A percentile compares a stretch with the other conserved stretches of the same genome.
These are phyloP conservation scores for Leucoraja ocellata DNA, from an alignment of 2,797 vertebrate genomes.

Conservation along the genomic window DNA sequence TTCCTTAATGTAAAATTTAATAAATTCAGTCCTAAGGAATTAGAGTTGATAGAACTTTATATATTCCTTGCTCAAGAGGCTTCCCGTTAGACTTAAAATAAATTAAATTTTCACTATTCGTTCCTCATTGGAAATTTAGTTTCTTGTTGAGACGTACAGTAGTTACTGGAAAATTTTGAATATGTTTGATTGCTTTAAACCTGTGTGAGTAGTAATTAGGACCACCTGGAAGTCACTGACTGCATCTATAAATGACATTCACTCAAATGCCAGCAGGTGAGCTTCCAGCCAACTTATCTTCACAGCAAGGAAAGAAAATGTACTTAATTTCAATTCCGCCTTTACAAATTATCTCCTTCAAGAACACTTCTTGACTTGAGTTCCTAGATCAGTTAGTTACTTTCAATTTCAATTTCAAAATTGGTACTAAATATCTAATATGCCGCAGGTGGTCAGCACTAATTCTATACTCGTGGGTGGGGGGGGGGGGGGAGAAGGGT, in stretches of 20 bases:
- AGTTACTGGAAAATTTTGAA: no score
- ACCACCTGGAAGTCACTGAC: not conserved
- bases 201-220: not conserved
- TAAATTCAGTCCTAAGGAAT: not conserved
- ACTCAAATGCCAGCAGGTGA: not conserved
- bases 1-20: not conserved
- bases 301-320: not conserved
- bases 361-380: not conserved
- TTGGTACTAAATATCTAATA: not conserved
- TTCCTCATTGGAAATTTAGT: constrained; percentile 1
- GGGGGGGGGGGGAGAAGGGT: no score
- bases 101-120: not conserved
- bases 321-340: not conserved
- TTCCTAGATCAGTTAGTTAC: not conserved
- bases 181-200: not conserved
- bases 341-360: not conserved
- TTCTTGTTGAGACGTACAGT: not conserved
- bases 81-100: not conserved
- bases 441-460: not conserved
- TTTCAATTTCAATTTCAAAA: not conserved
- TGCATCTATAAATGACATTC: not conserved
- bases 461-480: not conserved
- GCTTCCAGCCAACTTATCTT: not conserved
- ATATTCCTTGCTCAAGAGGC: not conserved
- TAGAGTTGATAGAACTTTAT: not conserved